Evolutionary conservation across 2,113 vertebrate species (phyloP).

Genomic region (Myotis yumanensis): DNA sequence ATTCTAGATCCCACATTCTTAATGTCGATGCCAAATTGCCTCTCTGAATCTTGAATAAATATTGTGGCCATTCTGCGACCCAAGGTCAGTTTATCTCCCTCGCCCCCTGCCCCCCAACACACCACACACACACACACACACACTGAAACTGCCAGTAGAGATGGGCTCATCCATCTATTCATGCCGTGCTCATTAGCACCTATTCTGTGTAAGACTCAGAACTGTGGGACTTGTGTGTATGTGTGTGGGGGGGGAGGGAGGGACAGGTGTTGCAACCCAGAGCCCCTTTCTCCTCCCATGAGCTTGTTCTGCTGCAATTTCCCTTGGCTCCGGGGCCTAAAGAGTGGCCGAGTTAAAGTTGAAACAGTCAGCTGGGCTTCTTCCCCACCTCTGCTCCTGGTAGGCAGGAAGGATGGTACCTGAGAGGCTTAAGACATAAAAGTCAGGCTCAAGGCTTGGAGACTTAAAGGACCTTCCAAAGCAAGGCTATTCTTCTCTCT

Average conservation of each 20-base stretch:
- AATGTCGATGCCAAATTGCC: background rate
- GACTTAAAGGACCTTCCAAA: background rate
- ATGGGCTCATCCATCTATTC: background rate
- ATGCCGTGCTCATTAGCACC: background rate
- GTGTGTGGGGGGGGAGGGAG: background rate
- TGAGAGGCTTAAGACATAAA: background rate
- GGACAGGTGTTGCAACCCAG: too few species aligned
- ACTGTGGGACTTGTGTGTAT: background rate
- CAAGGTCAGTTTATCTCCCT: background rate
- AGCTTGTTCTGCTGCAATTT: background rate
- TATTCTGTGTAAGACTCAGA: background rate
- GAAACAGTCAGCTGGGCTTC: background rate
- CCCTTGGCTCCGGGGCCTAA: background rate
- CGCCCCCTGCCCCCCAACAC: background rate
- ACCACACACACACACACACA: background rate
- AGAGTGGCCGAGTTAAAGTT: background rate
- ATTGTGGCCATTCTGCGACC: background rate
- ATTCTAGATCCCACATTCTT: background rate
- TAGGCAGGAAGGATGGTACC: background rate
- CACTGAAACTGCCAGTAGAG: background rate
- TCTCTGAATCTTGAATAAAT: constrained; percentile 38
- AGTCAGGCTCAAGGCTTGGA: background rate
- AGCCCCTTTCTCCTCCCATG: background rate
- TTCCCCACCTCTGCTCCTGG: background rate
- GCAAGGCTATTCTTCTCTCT: background rate